Evolutionary conservation across 2,113 vertebrate genomes (phyloP).

Genomic region (Hippopotamus amphibius): DNA sequence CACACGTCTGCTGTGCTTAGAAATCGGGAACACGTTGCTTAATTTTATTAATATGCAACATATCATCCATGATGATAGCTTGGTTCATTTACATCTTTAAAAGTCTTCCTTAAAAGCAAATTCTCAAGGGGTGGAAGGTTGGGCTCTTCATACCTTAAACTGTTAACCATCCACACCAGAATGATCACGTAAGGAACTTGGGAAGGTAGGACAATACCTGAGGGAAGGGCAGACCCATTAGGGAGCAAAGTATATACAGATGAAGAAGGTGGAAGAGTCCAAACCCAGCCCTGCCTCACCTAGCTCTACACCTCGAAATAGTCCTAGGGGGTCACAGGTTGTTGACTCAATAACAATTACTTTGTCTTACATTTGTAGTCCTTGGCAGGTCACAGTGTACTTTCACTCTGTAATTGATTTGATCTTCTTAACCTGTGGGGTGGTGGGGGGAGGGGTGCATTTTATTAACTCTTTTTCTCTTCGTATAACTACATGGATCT

Average conservation of each 20-base stretch:
- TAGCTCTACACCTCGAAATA: neutral
- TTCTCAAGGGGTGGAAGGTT: neutral
- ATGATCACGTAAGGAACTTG: neutral
- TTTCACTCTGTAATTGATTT: constrained; percentile 24
- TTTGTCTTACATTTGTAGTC: constrained; percentile 12
- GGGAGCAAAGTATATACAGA: neutral
- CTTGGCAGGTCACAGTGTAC: neutral
- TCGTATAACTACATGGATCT: neutral
- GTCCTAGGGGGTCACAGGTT: neutral
- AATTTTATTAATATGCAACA: neutral
- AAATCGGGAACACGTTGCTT: neutral
- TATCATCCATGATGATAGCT: neutral
- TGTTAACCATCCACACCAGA: neutral
- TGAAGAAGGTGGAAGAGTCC: neutral
- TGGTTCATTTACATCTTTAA: neutral
- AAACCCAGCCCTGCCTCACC: neutral
- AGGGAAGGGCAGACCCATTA: neutral
- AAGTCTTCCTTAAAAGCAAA: constrained; percentile 37
- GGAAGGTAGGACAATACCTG: neutral
- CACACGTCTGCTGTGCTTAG: neutral
- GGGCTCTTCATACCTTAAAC: neutral
- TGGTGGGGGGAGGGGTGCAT: neutral
- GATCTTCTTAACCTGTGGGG: constrained; percentile 16
- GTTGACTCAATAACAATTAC: neutral
- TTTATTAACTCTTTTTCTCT: constrained; percentile 43